Conservation (phyloP, 2,797 vertebrate genomes). For the Clarias laeviceps region DNA sequence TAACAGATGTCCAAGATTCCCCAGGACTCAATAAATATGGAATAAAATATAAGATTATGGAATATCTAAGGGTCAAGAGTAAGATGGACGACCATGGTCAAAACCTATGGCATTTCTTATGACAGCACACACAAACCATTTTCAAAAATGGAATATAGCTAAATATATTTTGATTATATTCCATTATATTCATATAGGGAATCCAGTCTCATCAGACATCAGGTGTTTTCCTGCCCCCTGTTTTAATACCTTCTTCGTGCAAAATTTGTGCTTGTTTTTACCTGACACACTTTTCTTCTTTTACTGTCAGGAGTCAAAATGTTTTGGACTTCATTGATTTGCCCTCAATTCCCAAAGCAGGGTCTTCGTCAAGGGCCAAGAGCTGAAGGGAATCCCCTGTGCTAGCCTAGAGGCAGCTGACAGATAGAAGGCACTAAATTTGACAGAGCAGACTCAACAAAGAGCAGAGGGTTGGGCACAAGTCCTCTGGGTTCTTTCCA, state of each 20-base stretch:
- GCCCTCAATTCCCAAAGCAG: constrained; percentile 23
- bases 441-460: constrained; percentile 31
- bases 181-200: not conserved
- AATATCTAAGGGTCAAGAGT: too few relatives aligned
- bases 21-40: not conserved
- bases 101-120: not conserved
- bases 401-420: constrained; percentile 40
- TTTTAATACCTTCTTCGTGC: constrained; percentile 11
- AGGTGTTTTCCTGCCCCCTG: not conserved
- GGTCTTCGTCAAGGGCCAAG: constrained; percentile 13
- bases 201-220: not conserved
- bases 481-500: constrained; percentile 31
- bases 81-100: not conserved
- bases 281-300: constrained; percentile 9
- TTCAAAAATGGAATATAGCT: not conserved
- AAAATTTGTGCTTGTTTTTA: constrained; percentile 18
- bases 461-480: constrained; percentile 22
- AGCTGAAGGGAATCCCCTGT: constrained; percentile 42
- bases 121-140: not conserved
- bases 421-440: constrained; percentile 40
- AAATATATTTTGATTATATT: not conserved
- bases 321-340: constrained; percentile 15
- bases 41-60: not conserved
- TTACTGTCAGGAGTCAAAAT: constrained; percentile 33
- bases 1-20: too few relatives aligned